Evolutionary conservation across 2,888 invertebrate genomes (phyloP), one percentile per base, ranked within the genome.

Genomic region (Cerastis rubricosa): DNA sequence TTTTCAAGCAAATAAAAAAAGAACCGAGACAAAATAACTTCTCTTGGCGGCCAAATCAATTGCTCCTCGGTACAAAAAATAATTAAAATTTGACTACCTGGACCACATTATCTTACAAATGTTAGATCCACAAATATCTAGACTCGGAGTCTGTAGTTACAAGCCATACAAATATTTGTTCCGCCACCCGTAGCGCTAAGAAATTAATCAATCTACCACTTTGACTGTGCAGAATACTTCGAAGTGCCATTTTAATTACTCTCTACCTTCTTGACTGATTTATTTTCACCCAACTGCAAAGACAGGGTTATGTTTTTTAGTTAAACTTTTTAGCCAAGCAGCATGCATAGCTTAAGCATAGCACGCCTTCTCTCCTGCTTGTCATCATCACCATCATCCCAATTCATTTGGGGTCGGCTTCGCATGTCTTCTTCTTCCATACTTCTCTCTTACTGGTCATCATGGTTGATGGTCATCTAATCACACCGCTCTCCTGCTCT

Each of bases 181-280:
- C 14, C 29, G n/a, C 73, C 63, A 29, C 73, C 74, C 12, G 51
- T 51, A 73, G 63, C 51, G 73, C 19, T 2, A 19, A 51, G 17
- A 73, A 75, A 51, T n/a, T 9, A 74, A 51, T 45, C 72, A 45
- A 72, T 74, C 63, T 14, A 8, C 12, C 17, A 12, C 11, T 63
- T 17, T 9, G 65, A n/a, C 22, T 22, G 29, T 72, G 29, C 40
- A 35, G 19, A 25, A 40, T 71, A 29, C 43, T 35, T n/a, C 12
- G 43, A 17, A 40, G 9, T 49, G 17, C 22, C 22, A 49, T 29
- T 7, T 74, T 43, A 74, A 63, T 72, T 71, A 71, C 22, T 49
- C 25, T 5, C 40, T 29, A 9, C 1, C 0, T 63, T 17, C 29
- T 14, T 5, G 3, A 49, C 5, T 49, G 5, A 17, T 54, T n/a